Base-by-base conservation (phyloP, 2,888 invertebrate genomes). In the Spodoptera littoralis region DNA sequence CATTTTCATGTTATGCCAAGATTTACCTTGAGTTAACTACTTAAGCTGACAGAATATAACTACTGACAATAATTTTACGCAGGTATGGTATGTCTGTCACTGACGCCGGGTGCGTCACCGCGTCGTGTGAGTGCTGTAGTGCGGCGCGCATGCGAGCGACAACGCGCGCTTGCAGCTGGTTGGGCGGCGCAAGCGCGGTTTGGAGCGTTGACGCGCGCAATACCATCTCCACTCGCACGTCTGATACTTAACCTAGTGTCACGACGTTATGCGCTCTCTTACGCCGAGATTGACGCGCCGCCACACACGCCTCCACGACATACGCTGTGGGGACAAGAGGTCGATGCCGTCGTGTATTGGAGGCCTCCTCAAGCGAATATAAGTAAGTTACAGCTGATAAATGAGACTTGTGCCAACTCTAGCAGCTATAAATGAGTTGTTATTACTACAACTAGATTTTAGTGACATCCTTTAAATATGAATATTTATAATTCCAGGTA, bases 331-430 rank as follows among this genome's bases (percentile, higher is more conserved):
- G 96, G 96, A 0, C 96, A 97, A 69, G 94, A 95, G 9, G 95
- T 97, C 1, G 95, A 95, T 4, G 94, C 95, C 46, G 95, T 96
- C 0, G 90, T 97, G 58, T 97, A 96, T 81, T 97, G 97, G 97
- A 92, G 96, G 73, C 97, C 97, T 11, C 96, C 97, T 0, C 97
- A 97, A 87, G 96, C 97, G 58, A 97, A 97, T 87, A 96, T 97
- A 70, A 96, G 97, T 97, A 87, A 95, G 96, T 95, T 18, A 18
- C 18, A 18, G 2, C 18, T 18, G 18, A 18, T 18, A 18, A 18
- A 18, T 18, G 18, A 18, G 4, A n/a, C n/a, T n/a, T 30, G 6
- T 30, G 30, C 30, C 30, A 30, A 30, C 30, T 30, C 6, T 30
- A 30, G 3, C 30, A 3, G 30, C 30, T 30, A 6, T 4, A 30